Evolutionary conservation across 2,797 vertebrate genomes (phyloP).

Genomic region (Apogon talboti): DNA sequence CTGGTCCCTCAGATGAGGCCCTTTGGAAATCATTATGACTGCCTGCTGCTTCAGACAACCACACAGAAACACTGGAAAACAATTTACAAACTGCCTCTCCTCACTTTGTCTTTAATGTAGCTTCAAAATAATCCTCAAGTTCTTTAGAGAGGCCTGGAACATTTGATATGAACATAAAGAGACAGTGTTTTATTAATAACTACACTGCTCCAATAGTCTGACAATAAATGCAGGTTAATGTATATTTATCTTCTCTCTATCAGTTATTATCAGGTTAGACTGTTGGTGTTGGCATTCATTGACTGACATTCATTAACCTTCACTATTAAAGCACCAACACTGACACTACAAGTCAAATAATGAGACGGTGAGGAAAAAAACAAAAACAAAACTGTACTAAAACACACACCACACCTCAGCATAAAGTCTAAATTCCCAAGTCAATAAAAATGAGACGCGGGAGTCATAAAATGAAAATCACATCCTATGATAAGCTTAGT

Average conservation of each 20-base stretch:
- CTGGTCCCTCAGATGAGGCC: slow-evolving; percentile 76
- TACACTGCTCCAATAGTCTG: not conserved
- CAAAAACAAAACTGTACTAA: not conserved
- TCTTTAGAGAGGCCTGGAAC: slow-evolving; percentile 29
- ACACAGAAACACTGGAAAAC: slow-evolving; percentile 62
- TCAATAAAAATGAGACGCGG: not conserved
- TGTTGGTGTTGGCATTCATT: slow-evolving; percentile 10
- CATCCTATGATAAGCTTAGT: slow-evolving; percentile 8
- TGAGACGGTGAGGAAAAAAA: not conserved
- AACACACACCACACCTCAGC: not conserved
- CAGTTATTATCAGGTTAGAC: slow-evolving; percentile 21
- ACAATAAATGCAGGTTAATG: not conserved
- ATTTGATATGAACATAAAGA: slow-evolving; percentile 37
- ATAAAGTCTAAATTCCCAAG: not conserved
- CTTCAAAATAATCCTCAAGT: slow-evolving; percentile 46
- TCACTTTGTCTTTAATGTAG: slow-evolving; percentile 38
- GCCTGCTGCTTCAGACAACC: slow-evolving; percentile 75
- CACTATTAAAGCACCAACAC: not conserved
- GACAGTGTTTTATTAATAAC: slow-evolving; percentile 12
- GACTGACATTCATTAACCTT: slow-evolving; percentile 57
- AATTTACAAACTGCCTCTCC: slow-evolving; percentile 52
- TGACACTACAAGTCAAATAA: slow-evolving; percentile 14
- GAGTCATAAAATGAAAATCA: slow-evolving; percentile 9
- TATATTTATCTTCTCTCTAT: not conserved
- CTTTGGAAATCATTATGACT: slow-evolving; percentile 79